phyloP scores from a whole-genome alignment of 2,113 vertebrate genomes.

The Crotophaga sulcirostris region DNA sequence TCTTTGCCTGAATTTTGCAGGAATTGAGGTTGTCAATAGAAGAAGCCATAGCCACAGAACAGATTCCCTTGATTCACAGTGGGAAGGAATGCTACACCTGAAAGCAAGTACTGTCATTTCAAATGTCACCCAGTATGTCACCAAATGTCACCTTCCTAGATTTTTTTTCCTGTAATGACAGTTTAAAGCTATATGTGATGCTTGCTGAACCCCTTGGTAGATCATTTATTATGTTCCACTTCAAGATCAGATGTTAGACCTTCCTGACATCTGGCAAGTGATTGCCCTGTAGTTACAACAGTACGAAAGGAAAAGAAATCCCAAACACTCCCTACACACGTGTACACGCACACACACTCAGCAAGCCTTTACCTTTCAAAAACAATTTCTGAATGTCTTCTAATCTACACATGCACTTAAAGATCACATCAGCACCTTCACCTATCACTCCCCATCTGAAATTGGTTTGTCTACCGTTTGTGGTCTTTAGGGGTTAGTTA shows the following conservation, averaged over 20 bases:
- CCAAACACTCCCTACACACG: background rate
- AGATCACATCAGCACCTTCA: background rate
- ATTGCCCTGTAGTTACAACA: background rate
- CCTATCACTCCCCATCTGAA: background rate
- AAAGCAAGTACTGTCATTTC: slow-evolving; percentile 46
- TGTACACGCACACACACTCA: background rate
- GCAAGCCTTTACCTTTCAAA: background rate
- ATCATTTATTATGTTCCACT: slow-evolving; percentile 48
- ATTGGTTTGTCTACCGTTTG: background rate
- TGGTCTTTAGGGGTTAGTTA: background rate
- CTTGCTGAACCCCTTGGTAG: slow-evolving; percentile 52
- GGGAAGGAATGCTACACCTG: slow-evolving; percentile 28
- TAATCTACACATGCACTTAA: background rate
- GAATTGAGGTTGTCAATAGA: slow-evolving; percentile 36
- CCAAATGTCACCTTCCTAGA: slow-evolving; percentile 58
- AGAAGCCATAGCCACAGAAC: background rate
- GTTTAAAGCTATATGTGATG: slow-evolving; percentile 49
- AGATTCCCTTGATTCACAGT: slow-evolving; percentile 11
- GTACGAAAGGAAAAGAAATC: background rate
- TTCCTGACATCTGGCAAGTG: slow-evolving; percentile 28
- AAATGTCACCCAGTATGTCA: slow-evolving; percentile 64
- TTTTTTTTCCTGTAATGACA: slow-evolving; percentile 50
- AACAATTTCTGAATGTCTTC: background rate
- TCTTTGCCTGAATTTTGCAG: background rate
- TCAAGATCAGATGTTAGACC: slow-evolving; percentile 30